These are phyloP conservation scores for Thermophis baileyi DNA, from an alignment of 2,113 vertebrate species.

Conservation along the genomic window DNA sequence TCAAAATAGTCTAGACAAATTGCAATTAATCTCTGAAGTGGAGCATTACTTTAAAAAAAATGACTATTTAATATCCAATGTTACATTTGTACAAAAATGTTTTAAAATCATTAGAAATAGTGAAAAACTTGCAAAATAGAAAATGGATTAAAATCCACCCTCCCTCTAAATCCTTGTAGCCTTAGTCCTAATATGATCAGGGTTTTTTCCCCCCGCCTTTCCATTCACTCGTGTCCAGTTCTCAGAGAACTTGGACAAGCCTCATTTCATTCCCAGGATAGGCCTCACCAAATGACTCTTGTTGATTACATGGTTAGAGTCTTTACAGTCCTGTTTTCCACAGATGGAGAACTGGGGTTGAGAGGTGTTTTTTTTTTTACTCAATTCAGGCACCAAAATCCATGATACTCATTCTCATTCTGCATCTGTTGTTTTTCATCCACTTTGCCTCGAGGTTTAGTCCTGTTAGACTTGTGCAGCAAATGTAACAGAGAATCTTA, in stretches of 20 bases:
- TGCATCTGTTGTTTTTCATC: neutral
- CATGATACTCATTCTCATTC: neutral
- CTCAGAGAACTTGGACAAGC: neutral
- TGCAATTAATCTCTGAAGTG: neutral
- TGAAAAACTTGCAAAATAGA: neutral
- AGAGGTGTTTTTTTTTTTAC: neutral
- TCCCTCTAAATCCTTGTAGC: neutral
- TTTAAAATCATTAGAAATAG: neutral
- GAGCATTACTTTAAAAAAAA: neutral
- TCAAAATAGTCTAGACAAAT: neutral
- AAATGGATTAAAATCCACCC: neutral
- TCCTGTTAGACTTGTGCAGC: neutral
- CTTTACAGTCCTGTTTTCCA: neutral
- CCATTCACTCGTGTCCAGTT: neutral
- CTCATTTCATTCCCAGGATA: neutral
- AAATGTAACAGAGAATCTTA: neutral
- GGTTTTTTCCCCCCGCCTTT: rapidly evolving
- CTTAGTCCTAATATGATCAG: neutral
- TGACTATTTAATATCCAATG: neutral
- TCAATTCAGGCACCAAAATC: neutral
- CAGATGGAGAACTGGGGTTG: neutral
- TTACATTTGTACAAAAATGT: neutral
- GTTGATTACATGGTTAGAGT: neutral
- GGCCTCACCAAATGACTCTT: neutral
- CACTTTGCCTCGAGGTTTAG: neutral